Percentiles rank a stretch among this genome's conserved stretches.
Conservation (phyloP, 2,797 vertebrate species). For the Sylvilagus floridanus region DNA sequence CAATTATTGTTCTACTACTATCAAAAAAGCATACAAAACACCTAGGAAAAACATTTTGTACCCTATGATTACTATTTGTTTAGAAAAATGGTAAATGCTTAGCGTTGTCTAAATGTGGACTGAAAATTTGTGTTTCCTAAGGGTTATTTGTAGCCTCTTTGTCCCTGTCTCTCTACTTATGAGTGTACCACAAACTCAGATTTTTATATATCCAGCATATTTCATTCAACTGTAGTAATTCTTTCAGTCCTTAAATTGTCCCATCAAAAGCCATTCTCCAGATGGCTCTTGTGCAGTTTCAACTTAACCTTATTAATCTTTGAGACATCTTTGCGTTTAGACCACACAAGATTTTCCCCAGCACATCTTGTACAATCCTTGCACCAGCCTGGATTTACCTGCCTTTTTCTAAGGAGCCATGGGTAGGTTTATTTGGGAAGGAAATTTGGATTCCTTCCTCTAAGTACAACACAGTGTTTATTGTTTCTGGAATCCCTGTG, state of each 20-base stretch:
- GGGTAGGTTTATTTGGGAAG: not conserved
- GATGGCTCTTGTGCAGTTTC: not conserved
- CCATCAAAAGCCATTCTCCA: slow-evolving; percentile 42
- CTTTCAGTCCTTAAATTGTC: slow-evolving; percentile 48
- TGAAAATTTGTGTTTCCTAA: not conserved
- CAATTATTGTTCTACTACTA: not conserved
- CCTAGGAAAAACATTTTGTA: not conserved
- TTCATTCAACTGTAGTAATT: slow-evolving; percentile 30
- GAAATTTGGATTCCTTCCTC: not conserved
- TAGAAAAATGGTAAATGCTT: not conserved
- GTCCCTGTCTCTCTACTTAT: not conserved
- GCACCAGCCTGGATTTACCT: not conserved
- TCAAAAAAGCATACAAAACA: not conserved
- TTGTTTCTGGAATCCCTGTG: not conserved
- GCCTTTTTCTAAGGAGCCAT: not conserved
- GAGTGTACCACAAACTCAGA: not conserved
- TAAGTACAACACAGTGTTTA: not conserved
- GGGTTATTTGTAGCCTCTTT: not conserved
- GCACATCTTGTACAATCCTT: not conserved
- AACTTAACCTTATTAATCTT: slow-evolving; percentile 1
- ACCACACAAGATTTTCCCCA: not conserved
- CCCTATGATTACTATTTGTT: not conserved
- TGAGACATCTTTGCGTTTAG: slow-evolving; percentile 18
- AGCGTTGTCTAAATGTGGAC: not conserved
- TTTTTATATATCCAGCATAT: slow-evolving; percentile 30